Conservation (phyloP, 2,888 invertebrate genomes). For the Caenorhabditis drosophilae region DNA sequence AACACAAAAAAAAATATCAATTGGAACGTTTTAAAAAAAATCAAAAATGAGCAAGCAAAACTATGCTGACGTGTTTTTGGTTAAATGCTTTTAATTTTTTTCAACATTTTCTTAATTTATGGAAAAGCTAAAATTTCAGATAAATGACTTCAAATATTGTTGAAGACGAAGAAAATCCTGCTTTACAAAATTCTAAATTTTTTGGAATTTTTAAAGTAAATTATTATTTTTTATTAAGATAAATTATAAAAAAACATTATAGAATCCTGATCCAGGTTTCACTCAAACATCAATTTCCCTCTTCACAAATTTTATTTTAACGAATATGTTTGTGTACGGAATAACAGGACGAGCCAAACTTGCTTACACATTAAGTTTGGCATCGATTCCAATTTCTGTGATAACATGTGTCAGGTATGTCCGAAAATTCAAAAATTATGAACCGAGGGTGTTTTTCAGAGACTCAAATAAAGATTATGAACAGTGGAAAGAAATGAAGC, state of each 20-base stretch:
- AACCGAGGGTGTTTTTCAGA: slow-evolving; percentile 13
- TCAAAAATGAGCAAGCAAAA: not conserved
- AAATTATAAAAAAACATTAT: not conserved
- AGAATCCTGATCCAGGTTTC: slow-evolving; percentile 58
- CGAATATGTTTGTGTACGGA: slow-evolving; percentile 61
- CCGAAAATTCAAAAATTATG: not conserved
- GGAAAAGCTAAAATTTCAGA: not conserved
- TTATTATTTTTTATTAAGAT: not conserved
- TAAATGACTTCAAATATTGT: slow-evolving; percentile 12
- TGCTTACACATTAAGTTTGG: slow-evolving; percentile 45
- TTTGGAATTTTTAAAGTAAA: slow-evolving; percentile 37
- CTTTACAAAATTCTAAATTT: slow-evolving; percentile 17
- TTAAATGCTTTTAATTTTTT: slow-evolving; percentile 2
- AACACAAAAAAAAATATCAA: too few species aligned
- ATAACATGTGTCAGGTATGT: slow-evolving; percentile 34
- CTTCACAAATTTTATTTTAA: slow-evolving; percentile 47
- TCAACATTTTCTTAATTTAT: not conserved
- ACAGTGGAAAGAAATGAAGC: slow-evolving; percentile 56
- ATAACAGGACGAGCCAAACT: slow-evolving; percentile 51
- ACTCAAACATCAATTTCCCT: slow-evolving; percentile 52
- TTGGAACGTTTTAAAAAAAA: too few species aligned
- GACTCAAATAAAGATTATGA: slow-evolving; percentile 59
- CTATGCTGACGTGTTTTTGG: not conserved
- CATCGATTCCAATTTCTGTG: slow-evolving; percentile 53
- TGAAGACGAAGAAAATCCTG: slow-evolving; percentile 36